A percentile compares a stretch with the other conserved stretches of the same genome.
Conservation (phyloP, 1,140 invertebrate species). For the Ceratina japonica region DNA sequence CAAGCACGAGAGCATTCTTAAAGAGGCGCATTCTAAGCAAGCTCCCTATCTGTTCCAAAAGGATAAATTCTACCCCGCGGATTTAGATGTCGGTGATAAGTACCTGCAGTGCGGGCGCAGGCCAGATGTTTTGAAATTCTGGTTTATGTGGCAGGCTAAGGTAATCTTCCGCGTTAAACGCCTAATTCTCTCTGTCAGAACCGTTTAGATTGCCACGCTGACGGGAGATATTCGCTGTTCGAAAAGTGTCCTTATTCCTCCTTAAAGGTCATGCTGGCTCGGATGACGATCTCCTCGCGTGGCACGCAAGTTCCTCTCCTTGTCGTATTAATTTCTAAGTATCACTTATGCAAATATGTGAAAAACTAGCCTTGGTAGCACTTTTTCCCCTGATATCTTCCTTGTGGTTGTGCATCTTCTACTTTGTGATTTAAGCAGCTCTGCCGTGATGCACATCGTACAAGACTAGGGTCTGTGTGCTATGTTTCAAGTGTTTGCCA, state of each 20-base stretch:
- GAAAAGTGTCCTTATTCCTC: constrained; percentile 47
- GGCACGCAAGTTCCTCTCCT: constrained; percentile 30
- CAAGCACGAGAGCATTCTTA: constrained; percentile 83
- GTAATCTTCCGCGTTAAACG: constrained; percentile 10
- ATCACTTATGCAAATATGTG: constrained; percentile 72
- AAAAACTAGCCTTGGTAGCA: constrained; percentile 75
- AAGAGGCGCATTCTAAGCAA: constrained; percentile 87
- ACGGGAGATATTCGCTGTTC: constrained; percentile 4
- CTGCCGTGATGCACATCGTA: constrained; percentile 54
- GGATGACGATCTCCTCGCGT: background rate
- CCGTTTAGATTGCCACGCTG: too few species aligned
- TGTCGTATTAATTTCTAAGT: constrained; percentile 70
- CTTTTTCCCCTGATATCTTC: constrained; percentile 71
- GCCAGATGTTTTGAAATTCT: constrained; percentile 95
- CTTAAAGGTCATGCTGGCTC: constrained; percentile 67
- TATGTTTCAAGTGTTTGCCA: constrained; percentile 75
- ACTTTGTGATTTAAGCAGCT: constrained; percentile 66
- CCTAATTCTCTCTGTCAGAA: too few species aligned
- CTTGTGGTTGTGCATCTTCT: constrained; percentile 66
- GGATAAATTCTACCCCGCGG: constrained; percentile 94
- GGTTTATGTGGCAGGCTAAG: constrained; percentile 92
- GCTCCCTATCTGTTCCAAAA: constrained; percentile 94
- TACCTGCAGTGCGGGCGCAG: constrained; percentile 95
- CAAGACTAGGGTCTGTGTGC: constrained; percentile 66
- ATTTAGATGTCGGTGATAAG: constrained; percentile 96